A percentile compares a stretch with the other conserved stretches of the same genome.
Conservation (phyloP, 2,113 vertebrate species). For the Uropsilus gracilis region DNA sequence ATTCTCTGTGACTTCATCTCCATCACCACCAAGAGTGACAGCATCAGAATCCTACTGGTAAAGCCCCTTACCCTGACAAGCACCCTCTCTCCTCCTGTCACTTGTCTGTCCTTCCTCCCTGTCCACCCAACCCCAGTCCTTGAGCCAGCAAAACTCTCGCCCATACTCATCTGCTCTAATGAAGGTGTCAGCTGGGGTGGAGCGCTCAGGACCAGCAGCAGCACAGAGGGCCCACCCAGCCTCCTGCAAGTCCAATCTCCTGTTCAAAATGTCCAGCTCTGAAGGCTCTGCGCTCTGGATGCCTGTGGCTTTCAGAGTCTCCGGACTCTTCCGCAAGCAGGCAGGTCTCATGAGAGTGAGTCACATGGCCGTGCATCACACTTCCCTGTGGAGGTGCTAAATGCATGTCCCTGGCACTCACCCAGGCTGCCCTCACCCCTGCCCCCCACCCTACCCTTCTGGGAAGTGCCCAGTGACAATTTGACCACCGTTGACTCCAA, state of each 20-base stretch:
- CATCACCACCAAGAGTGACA: background rate
- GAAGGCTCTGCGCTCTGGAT: background rate
- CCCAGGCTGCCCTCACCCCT: rapidly evolving
- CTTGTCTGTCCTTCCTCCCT: background rate
- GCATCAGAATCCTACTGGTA: background rate
- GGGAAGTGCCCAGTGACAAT: rapidly evolving
- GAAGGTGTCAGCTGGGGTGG: background rate
- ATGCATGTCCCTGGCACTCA: rapidly evolving
- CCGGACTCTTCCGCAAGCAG: background rate
- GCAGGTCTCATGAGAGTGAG: background rate
- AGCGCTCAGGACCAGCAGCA: background rate
- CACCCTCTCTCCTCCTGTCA: background rate
- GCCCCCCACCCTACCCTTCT: no score
- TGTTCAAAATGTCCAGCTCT: background rate
- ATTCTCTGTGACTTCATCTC: background rate
- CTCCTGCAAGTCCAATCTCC: no score
- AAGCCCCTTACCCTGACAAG: background rate
- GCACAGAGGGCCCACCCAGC: background rate
- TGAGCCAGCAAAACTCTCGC: background rate
- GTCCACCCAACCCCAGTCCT: background rate
- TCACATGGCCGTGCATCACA: rapidly evolving
- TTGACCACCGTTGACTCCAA: no score
- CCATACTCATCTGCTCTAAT: background rate
- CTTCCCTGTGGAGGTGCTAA: background rate
- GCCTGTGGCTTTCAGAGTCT: background rate